Evolutionary conservation across 2,888 invertebrate species (phyloP).

Genomic region (Oxystoma pomonae): DNA sequence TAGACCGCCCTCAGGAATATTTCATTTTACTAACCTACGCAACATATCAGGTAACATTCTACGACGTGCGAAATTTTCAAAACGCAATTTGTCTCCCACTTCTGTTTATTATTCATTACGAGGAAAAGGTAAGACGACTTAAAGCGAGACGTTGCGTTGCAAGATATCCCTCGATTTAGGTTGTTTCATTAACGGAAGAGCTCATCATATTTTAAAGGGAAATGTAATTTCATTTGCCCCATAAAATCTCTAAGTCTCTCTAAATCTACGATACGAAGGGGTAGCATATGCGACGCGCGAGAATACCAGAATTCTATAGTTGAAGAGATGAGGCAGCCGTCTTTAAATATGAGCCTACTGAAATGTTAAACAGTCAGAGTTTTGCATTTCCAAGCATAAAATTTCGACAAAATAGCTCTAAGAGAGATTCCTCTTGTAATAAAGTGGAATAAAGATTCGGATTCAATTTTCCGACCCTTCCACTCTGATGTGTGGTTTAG

Average conservation of each 20-base stretch:
- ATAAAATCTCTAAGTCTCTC: constrained; percentile 51
- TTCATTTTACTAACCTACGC: too few species aligned
- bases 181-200: constrained; percentile 51
- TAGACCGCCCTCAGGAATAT: too few species aligned
- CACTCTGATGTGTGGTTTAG: not conserved
- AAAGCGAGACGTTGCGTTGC: not conserved
- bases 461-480: not conserved
- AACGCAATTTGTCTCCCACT: not conserved
- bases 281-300: constrained; percentile 46
- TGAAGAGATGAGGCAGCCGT: constrained; percentile 26
- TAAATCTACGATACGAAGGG: constrained; percentile 45
- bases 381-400: constrained; percentile 51
- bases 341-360: constrained; percentile 53
- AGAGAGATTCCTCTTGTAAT: constrained; percentile 28
- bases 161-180: constrained; percentile 39
- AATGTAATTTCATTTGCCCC: constrained; percentile 52
- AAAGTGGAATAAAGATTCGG: not conserved
- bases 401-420: constrained; percentile 49
- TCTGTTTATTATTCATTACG: constrained; percentile 1
- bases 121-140: not conserved
- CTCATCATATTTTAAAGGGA: constrained; percentile 53
- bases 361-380: constrained; percentile 52
- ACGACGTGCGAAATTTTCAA: too few species aligned
- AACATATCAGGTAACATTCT: too few species aligned
- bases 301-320: not conserved